A percentile compares a stretch with the other conserved stretches of the same genome.
phyloP scores from a whole-genome alignment of 2,113 vertebrate genomes.

The Uria lomvia region DNA sequence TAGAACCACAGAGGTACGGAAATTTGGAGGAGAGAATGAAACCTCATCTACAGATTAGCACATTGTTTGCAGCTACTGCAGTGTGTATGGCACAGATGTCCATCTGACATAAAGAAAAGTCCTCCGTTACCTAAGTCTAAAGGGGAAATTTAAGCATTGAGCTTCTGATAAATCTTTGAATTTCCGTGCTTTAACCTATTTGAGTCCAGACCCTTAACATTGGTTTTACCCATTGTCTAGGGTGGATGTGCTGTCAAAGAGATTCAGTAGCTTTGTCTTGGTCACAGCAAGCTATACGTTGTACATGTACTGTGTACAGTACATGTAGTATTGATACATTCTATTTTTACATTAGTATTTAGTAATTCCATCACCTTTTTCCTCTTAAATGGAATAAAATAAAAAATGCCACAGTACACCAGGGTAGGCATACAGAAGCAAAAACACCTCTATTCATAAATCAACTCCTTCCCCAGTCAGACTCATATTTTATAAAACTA shows the following conservation, averaged over 20 bases:
- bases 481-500: neutral
- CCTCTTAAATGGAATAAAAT: neutral
- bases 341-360: neutral
- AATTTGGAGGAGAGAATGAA: neutral
- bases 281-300: neutral
- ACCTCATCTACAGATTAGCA: neutral
- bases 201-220: neutral
- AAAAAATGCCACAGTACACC: neutral
- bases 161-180: neutral
- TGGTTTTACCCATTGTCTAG: neutral
- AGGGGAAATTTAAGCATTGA: neutral
- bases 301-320: neutral
- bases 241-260: neutral
- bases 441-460: conserved; percentile 6
- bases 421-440: neutral
- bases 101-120: neutral
- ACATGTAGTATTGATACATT: neutral
- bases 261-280: neutral
- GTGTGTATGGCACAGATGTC: rapidly evolving
- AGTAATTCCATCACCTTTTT: neutral
- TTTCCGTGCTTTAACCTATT: neutral
- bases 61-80: neutral
- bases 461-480: conserved; percentile 4
- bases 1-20: neutral
- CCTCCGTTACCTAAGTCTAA: neutral